Evolutionary conservation across 2,888 invertebrate genomes (phyloP), one percentile per base, ranked within the genome.

Genomic region (Mesorhabditis spiculigera): DNA sequence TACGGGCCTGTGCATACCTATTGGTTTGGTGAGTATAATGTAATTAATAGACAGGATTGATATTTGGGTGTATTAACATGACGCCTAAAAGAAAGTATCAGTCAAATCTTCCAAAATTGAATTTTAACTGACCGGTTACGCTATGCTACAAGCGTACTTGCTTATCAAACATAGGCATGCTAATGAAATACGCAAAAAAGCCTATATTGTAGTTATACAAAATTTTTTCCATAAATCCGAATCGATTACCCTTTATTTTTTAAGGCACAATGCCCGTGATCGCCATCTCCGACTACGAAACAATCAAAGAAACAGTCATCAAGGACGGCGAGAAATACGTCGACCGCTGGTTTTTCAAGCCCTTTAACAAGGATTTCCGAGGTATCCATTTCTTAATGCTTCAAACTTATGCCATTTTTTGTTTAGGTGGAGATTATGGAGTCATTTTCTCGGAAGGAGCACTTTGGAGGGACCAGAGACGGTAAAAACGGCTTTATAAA

Each of bases 241-340:
- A 28, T 28, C 28, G 28, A 42, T 43, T 5, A 63, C 16, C 28
- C 61, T 42, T 43, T n/a, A n/a, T 61, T 41, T 62, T 67, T 71
- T 13, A 45, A 73, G 75, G 75, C 62, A 71, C 69, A 4, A 58
- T 63, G 16, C 76, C 76, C 0, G 69, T 72, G 4, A 62, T 77
- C 5, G 62, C 70, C 0, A 67, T 77, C 28, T 68, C 68, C 5
- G 73, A 73, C 44, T 75, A 71, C 42, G 69, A 73, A 42, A 63
- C 69, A 4, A 68, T 77, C 45, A 72, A 75, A 63, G 75, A 72
- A 42, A 75, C 77, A 0, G 75, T 77, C 63, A 70, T 75, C 6
- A 72, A 69, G 45, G 77, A 77, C 65, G 77, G 75, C 1, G 75
- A 77, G 61, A 71, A 70, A 4, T 77, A 74, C 45, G 69, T 69